phyloP scores from a whole-genome alignment of 1,140 invertebrate species.

The Cherax quadricarinatus region DNA sequence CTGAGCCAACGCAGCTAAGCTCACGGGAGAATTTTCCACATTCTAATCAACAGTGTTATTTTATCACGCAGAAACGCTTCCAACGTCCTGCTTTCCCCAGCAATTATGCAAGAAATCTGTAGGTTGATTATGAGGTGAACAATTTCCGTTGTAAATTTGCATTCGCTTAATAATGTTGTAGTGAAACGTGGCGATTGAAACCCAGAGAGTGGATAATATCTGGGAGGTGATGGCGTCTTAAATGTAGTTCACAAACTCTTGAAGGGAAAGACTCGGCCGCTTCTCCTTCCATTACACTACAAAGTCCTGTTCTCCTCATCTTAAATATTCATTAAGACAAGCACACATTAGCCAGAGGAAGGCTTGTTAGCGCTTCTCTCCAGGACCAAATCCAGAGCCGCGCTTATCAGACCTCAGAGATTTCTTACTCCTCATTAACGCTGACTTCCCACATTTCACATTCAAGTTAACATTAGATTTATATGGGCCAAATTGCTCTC shows the following conservation, averaged over 20 bases:
- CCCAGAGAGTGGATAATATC: background rate
- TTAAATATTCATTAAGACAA: constrained; percentile 56
- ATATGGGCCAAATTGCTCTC: constrained; percentile 63
- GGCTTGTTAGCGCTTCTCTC: constrained; percentile 42
- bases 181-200: background rate
- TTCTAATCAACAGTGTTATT: background rate
- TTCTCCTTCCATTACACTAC: background rate
- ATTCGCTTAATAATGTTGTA: background rate
- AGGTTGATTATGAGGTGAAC: background rate
- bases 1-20: background rate
- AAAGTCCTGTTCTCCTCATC: background rate
- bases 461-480: constrained; percentile 70
- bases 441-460: constrained; percentile 66
- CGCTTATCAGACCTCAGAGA: constrained; percentile 56
- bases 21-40: background rate
- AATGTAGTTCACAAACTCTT: too few relatives aligned
- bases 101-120: background rate
- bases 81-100: background rate
- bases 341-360: constrained; percentile 42
- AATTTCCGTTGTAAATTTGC: background rate
- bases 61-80: background rate
- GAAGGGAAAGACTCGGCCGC: too few relatives aligned
- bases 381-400: constrained; percentile 10
- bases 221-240: too few relatives aligned
- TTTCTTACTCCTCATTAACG: constrained; percentile 70